These are phyloP conservation scores for Bursaphelenchus mucronatus DNA, from an alignment of 1,140 invertebrate species.

Conservation along the genomic window DNA sequence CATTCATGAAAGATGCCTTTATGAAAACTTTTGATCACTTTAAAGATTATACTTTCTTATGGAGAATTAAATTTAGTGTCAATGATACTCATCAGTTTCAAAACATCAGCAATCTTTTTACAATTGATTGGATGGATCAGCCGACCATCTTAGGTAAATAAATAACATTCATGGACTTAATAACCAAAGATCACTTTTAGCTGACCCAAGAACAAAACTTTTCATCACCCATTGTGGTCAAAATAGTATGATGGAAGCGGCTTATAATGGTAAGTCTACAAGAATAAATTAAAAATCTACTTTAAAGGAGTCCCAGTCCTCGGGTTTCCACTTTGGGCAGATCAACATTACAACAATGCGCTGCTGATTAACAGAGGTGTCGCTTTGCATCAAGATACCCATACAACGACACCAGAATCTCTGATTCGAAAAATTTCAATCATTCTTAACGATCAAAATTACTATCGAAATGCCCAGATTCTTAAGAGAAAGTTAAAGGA, in stretches of 20 bases:
- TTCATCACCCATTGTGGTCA: slow-evolving; percentile 26
- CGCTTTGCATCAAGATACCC: slow-evolving; percentile 12
- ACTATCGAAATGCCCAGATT: slow-evolving; percentile 18
- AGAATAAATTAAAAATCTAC: too few relatives aligned
- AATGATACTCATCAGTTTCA: slow-evolving; percentile 20
- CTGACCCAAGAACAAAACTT: slow-evolving; percentile 11
- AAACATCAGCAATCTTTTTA: slow-evolving; percentile 18
- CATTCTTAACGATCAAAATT: slow-evolving; percentile 11
- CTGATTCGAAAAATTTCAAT: slow-evolving; percentile 17
- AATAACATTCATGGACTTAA: neutral
- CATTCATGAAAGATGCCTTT: slow-evolving; percentile 30
- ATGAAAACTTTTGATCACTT: slow-evolving; percentile 32
- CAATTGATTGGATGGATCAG: slow-evolving; percentile 3
- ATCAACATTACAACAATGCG: slow-evolving; percentile 23
- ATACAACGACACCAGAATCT: slow-evolving; percentile 6
- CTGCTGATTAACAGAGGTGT: slow-evolving; percentile 17
- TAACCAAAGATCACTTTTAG: slow-evolving; percentile 15
- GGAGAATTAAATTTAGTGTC: slow-evolving; percentile 24
- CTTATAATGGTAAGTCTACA: neutral
- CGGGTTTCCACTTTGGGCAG: slow-evolving; percentile 16
- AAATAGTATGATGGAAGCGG: slow-evolving; percentile 22
- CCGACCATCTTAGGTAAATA: slow-evolving; percentile 1
- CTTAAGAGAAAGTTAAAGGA: slow-evolving; percentile 18
- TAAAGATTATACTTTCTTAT: slow-evolving; percentile 40
- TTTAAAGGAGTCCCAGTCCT: slow-evolving; percentile 2